Evolutionary conservation across 2,888 invertebrate genomes (phyloP).

Genomic region (Xylocampa areola): DNA sequence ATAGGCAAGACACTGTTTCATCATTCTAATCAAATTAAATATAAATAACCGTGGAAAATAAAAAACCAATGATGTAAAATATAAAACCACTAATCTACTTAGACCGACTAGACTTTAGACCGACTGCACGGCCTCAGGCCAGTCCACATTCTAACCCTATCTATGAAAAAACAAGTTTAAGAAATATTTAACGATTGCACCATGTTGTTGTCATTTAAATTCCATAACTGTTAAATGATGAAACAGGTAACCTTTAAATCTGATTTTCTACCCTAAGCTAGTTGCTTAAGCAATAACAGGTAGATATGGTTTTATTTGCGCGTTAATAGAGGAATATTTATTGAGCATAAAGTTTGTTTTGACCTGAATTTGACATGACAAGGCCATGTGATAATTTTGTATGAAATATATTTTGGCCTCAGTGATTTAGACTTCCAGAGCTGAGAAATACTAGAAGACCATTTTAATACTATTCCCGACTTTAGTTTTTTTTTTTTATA

Average conservation of each 20-base stretch:
- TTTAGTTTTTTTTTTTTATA: too few species aligned
- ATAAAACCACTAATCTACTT: too few species aligned
- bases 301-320: slow-evolving; percentile 49
- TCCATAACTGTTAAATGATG: slow-evolving; percentile 8
- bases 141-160: not conserved
- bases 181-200: not conserved
- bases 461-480: too few species aligned
- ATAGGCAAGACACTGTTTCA: slow-evolving; percentile 7
- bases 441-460: too few species aligned
- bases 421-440: too few species aligned
- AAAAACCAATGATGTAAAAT: not conserved
- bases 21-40: slow-evolving; percentile 9
- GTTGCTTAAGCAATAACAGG: slow-evolving; percentile 35
- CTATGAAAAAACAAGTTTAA: too few species aligned
- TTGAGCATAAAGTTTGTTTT: slow-evolving; percentile 33
- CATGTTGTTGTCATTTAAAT: not conserved
- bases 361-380: not conserved
- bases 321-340: slow-evolving; percentile 8
- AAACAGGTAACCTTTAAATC: slow-evolving; percentile 8
- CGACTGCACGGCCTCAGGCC: not conserved
- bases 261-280: slow-evolving; percentile 25
- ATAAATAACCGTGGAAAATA: slow-evolving; percentile 2
- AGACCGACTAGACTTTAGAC: not conserved
- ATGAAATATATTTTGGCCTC: not conserved
- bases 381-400: not conserved